These are phyloP conservation scores for Crotophaga sulcirostris DNA, from an alignment of 2,113 vertebrate species.

Conservation along the genomic window DNA sequence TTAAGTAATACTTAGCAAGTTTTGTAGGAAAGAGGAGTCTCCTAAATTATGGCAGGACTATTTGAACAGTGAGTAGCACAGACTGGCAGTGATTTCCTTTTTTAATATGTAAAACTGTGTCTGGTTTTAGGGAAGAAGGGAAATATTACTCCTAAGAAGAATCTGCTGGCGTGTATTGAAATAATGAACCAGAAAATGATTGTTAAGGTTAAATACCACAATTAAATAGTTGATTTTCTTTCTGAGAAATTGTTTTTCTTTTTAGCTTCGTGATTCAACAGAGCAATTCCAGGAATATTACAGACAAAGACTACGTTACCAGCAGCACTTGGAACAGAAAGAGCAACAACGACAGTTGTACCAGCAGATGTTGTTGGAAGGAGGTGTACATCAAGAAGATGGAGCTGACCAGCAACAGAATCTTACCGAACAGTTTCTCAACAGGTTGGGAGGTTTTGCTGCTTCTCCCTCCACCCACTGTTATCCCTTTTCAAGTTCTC, in stretches of 20 bases:
- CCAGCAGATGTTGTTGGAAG: conserved; percentile 96
- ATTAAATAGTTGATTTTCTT: background rate
- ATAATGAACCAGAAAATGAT: background rate
- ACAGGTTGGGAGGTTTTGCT: conserved; percentile 77
- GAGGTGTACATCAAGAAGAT: conserved; percentile 90
- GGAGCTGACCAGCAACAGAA: conserved; percentile 85
- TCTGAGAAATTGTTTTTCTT: background rate
- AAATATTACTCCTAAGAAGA: background rate
- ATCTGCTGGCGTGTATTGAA: background rate
- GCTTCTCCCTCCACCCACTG: background rate
- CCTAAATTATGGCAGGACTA: background rate
- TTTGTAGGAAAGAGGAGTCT: background rate
- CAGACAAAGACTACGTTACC: conserved; percentile 92
- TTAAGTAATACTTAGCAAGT: background rate
- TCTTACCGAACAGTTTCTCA: conserved; percentile 96
- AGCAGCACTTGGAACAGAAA: conserved; percentile 97
- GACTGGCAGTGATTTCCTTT: background rate
- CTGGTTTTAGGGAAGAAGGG: background rate
- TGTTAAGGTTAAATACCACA: background rate
- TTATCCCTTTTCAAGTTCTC: background rate
- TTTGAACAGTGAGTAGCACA: background rate
- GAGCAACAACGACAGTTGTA: conserved; percentile 94
- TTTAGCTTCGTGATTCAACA: conserved; percentile 90
- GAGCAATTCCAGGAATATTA: conserved; percentile 97
- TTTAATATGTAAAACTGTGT: background rate